A percentile compares a stretch with the other conserved stretches of the same genome.
Evolutionary conservation across 2,888 invertebrate species (phyloP).

Genomic region (Dioctria rufipes): DNA sequence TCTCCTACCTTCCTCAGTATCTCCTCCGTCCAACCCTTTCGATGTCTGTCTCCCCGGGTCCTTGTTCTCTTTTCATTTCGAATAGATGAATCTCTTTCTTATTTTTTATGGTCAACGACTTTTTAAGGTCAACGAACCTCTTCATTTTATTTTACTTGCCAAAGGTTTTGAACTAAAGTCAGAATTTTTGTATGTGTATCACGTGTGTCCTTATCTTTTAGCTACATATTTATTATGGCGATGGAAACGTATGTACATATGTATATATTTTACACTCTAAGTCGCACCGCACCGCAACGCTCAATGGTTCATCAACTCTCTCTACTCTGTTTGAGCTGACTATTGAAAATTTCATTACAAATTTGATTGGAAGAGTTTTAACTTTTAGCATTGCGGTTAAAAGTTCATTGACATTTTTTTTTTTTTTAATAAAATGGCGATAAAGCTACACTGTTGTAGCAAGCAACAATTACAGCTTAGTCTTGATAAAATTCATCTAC

Average conservation of each 20-base stretch:
- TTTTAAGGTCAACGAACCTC: constrained; percentile 13
- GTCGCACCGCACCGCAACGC: too few relatives aligned
- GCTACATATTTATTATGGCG: too few relatives aligned
- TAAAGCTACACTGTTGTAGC: background rate
- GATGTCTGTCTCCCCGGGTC: background rate
- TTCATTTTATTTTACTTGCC: background rate
- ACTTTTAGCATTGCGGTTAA: background rate
- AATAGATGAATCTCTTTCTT: constrained; percentile 1
- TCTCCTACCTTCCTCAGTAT: background rate
- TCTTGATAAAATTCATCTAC: constrained; percentile 13
- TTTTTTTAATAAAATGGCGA: background rate
- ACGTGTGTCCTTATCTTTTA: constrained; percentile 20
- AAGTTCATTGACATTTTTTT: background rate
- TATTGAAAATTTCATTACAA: background rate
- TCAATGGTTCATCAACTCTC: too few relatives aligned
- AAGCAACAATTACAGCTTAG: background rate
- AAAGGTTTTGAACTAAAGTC: background rate
- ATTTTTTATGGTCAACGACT: constrained; percentile 25
- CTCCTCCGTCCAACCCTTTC: constrained; percentile 14
- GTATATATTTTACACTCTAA: too few relatives aligned
- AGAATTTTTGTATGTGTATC: background rate
- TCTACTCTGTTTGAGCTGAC: background rate
- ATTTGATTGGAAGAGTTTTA: background rate
- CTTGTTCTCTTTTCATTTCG: background rate
- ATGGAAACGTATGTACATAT: too few relatives aligned